Evolutionary conservation across 2,797 vertebrate species (phyloP).

Genomic region (Arctocebus calabarensis): DNA sequence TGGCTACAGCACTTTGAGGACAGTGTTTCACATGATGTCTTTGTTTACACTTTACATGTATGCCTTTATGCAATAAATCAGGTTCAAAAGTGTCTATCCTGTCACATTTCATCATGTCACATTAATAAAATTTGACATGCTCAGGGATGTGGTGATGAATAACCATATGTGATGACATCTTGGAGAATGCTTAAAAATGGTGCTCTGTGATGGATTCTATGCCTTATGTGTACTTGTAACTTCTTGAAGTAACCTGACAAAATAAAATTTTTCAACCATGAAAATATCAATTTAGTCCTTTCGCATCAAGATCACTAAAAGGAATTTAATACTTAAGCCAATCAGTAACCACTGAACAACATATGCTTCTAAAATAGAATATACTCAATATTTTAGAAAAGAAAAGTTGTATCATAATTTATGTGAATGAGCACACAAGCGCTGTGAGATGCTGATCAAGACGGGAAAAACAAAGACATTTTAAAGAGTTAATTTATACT

Average conservation of each 20-base stretch:
- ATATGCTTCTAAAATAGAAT: background rate
- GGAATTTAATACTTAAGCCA: constrained; percentile 42
- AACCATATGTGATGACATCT: constrained; percentile 54
- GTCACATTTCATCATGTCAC: constrained; percentile 63
- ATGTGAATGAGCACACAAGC: background rate
- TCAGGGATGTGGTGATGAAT: constrained; percentile 55
- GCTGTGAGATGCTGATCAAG: background rate
- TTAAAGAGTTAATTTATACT: background rate
- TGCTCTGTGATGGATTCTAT: background rate
- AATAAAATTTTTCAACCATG: constrained; percentile 39
- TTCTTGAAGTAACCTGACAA: constrained; percentile 33
- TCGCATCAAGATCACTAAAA: background rate
- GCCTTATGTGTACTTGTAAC: background rate
- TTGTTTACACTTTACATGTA: constrained; percentile 7
- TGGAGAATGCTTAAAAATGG: constrained; percentile 46
- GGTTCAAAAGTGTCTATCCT: background rate
- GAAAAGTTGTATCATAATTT: background rate
- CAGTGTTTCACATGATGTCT: background rate
- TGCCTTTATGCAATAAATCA: constrained; percentile 52
- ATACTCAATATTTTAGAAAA: background rate
- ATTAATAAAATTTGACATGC: constrained; percentile 72
- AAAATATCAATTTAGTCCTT: constrained; percentile 34
- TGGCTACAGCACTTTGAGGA: background rate
- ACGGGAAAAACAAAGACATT: constrained; percentile 43
- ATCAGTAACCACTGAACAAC: background rate